These are phyloP conservation scores for Hipparchia sbordonii DNA, from an alignment of 2,888 invertebrate genomes.

Conservation along the genomic window DNA sequence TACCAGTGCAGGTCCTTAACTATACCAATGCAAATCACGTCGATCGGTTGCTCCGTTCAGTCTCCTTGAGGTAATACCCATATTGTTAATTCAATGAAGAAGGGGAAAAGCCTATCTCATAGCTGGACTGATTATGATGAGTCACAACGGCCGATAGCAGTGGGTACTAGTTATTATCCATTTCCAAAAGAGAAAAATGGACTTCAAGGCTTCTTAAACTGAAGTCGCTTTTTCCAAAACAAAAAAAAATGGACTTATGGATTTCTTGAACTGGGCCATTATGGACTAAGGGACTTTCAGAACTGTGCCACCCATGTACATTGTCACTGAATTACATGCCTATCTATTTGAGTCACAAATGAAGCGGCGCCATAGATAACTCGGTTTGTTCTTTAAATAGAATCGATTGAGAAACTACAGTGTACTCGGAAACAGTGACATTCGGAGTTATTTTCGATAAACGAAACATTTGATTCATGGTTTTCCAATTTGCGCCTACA, in stretches of 20 bases:
- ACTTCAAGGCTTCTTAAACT: too few relatives aligned
- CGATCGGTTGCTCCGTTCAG: too few relatives aligned
- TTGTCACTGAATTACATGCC: not conserved
- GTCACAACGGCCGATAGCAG: constrained; percentile 6
- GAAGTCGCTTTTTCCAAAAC: too few relatives aligned
- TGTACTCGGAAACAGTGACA: not conserved
- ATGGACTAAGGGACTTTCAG: too few relatives aligned
- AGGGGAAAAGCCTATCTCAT: not conserved
- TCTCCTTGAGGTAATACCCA: not conserved
- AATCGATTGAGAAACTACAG: not conserved
- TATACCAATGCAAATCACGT: too few relatives aligned
- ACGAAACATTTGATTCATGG: constrained; percentile 4
- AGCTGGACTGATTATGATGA: constrained; percentile 2
- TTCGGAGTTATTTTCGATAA: not conserved
- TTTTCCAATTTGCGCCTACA: not conserved
- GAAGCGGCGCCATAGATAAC: constrained; percentile 10
- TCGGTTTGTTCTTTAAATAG: constrained; percentile 16
- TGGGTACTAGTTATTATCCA: too few relatives aligned
- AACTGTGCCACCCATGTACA: not conserved
- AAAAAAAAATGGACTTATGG: too few relatives aligned
- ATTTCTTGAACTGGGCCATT: too few relatives aligned
- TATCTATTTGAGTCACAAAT: constrained; percentile 5
- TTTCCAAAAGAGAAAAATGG: too few relatives aligned
- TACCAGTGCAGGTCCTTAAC: too few relatives aligned
- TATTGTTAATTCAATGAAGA: not conserved